Conservation (phyloP, 2,113 vertebrate genomes). For the Gulo gulo region DNA sequence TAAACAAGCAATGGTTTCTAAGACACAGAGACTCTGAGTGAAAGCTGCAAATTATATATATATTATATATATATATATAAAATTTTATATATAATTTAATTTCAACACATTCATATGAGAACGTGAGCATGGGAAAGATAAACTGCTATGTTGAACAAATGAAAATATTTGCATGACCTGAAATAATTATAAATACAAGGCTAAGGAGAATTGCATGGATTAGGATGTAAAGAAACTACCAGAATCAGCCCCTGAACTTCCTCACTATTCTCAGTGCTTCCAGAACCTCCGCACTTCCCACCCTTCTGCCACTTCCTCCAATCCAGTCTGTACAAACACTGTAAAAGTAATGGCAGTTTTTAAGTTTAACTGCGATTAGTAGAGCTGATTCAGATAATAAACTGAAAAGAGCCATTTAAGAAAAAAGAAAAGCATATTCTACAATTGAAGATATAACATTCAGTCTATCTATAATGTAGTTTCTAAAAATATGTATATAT, state of each 20-base stretch:
- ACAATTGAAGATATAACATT: constrained; percentile 6
- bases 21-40: not conserved
- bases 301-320: not conserved
- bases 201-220: not conserved
- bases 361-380: not conserved
- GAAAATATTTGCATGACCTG: not conserved
- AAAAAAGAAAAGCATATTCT: not conserved
- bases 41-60: not conserved
- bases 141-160: not conserved
- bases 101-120: not conserved
- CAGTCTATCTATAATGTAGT: not conserved
- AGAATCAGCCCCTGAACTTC: not conserved
- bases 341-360: not conserved
- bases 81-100: not conserved
- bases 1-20: not conserved
- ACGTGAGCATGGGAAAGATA: not conserved
- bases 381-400: not conserved
- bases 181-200: constrained; percentile 17
- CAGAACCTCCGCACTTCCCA: not conserved
- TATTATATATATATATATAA: no score
- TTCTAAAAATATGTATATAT: not conserved
- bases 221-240: not conserved
- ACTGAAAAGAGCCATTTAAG: not conserved
- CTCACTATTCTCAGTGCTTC: not conserved
- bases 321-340: not conserved